phyloP scores from a whole-genome alignment of 2,888 invertebrate species.

The Erynnis tages region DNA sequence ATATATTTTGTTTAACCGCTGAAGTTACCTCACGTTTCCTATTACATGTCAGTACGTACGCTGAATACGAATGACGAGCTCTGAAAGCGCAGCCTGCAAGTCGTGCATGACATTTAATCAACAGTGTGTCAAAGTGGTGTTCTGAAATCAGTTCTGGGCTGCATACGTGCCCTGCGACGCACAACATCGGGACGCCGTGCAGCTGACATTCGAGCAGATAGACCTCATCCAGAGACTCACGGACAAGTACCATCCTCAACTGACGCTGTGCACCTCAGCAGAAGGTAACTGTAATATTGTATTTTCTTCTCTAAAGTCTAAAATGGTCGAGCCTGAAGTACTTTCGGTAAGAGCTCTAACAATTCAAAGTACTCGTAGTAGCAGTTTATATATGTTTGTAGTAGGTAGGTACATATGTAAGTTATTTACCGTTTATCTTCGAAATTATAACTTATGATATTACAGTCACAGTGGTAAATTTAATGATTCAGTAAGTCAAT shows the following conservation, averaged over 20 bases:
- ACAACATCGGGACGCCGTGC: slow-evolving; percentile 92
- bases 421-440: too few relatives aligned
- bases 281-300: slow-evolving; percentile 79
- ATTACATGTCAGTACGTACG: slow-evolving; percentile 47
- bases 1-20: slow-evolving; percentile 28
- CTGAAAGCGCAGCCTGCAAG: slow-evolving; percentile 33
- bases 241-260: slow-evolving; percentile 88
- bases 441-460: too few relatives aligned
- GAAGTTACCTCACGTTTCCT: slow-evolving; percentile 41
- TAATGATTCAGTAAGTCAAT: too few relatives aligned
- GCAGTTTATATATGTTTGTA: too few relatives aligned
- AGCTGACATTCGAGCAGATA: slow-evolving; percentile 91
- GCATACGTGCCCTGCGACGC: slow-evolving; percentile 92
- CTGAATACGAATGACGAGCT: slow-evolving; percentile 39
- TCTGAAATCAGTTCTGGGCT: slow-evolving; percentile 88
- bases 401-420: neutral
- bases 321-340: too few relatives aligned
- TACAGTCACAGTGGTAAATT: too few relatives aligned
- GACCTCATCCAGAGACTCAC: slow-evolving; percentile 92
- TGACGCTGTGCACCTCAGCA: slow-evolving; percentile 89
- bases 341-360: too few relatives aligned
- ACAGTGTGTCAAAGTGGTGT: slow-evolving; percentile 43
- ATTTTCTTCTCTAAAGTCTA: too few relatives aligned
- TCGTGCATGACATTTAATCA: slow-evolving; percentile 64
- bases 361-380: too few relatives aligned